Evolutionary conservation across 1,140 invertebrate species (phyloP).

Genomic region (Drusus annulatus): DNA sequence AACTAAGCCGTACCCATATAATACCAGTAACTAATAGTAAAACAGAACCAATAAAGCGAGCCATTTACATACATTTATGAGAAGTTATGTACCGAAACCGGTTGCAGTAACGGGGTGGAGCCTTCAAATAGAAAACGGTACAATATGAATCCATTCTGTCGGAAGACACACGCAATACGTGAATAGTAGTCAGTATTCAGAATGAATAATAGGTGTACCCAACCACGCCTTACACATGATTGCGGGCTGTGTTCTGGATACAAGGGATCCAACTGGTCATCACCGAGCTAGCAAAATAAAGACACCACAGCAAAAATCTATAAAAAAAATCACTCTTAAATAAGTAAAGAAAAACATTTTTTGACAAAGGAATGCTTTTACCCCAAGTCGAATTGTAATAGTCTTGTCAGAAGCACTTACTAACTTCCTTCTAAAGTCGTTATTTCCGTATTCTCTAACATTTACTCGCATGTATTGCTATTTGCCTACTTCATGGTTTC

Average conservation of each 20-base stretch:
- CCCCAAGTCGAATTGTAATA: not conserved
- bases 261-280: not conserved
- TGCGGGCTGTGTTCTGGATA: slow-evolving; percentile 26
- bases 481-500: slow-evolving; percentile 9
- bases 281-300: not conserved
- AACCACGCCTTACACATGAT: slow-evolving; percentile 46
- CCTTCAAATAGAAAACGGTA: slow-evolving; percentile 37
- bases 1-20: too few species aligned
- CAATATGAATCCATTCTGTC: slow-evolving; percentile 37
- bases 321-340: not conserved
- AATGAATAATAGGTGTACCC: slow-evolving; percentile 47
- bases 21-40: not conserved
- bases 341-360: not conserved
- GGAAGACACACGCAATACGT: slow-evolving; percentile 43
- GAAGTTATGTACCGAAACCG: slow-evolving; percentile 17
- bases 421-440: slow-evolving; percentile 1
- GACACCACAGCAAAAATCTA: not conserved
- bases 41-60: slow-evolving; percentile 1
- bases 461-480: not conserved
- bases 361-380: not conserved
- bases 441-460: slow-evolving; percentile 9
- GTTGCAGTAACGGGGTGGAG: slow-evolving; percentile 12
- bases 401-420: slow-evolving; percentile 20
- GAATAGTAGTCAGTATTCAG: slow-evolving; percentile 46
- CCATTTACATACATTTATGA: slow-evolving; percentile 1